These are phyloP conservation scores for Marmota monax DNA, from an alignment of 2,113 vertebrate genomes.

Conservation along the genomic window DNA sequence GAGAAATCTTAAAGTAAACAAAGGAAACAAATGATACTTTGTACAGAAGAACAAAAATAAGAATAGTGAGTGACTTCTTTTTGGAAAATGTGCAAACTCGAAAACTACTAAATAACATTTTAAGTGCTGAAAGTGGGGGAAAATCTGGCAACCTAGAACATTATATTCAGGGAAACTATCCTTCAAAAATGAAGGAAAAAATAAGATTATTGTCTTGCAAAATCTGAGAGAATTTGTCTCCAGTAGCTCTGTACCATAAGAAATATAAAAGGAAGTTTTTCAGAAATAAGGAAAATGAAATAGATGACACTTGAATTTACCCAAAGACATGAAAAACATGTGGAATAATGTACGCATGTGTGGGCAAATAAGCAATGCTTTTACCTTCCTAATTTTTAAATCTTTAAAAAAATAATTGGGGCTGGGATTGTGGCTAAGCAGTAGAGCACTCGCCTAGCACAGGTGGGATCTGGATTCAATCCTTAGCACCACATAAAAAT, in stretches of 20 bases:
- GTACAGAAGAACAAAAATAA: not conserved
- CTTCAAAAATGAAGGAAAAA: conserved; percentile 33
- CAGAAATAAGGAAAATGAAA: not conserved
- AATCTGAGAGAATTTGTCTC: not conserved
- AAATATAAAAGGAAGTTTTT: not conserved
- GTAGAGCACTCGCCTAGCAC: too few relatives aligned
- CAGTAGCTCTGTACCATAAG: not conserved
- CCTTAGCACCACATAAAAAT: too few relatives aligned
- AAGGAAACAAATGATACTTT: not conserved
- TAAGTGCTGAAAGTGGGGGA: not conserved
- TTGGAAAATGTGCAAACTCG: not conserved
- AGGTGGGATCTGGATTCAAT: too few relatives aligned
- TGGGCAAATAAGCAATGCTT: not conserved
- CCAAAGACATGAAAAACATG: not conserved
- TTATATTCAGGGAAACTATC: not conserved
- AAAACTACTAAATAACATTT: not conserved
- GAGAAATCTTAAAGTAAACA: not conserved
- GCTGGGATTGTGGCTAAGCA: too few relatives aligned
- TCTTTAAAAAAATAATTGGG: conserved; percentile 35
- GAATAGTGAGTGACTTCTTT: not conserved
- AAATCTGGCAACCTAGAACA: not conserved
- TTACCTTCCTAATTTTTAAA: not conserved
- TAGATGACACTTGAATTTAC: not conserved
- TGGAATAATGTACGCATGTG: not conserved
- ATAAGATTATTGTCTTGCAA: conserved; percentile 28